Conservation (phyloP, 2,888 invertebrate genomes). For the Cryptus armator region DNA sequence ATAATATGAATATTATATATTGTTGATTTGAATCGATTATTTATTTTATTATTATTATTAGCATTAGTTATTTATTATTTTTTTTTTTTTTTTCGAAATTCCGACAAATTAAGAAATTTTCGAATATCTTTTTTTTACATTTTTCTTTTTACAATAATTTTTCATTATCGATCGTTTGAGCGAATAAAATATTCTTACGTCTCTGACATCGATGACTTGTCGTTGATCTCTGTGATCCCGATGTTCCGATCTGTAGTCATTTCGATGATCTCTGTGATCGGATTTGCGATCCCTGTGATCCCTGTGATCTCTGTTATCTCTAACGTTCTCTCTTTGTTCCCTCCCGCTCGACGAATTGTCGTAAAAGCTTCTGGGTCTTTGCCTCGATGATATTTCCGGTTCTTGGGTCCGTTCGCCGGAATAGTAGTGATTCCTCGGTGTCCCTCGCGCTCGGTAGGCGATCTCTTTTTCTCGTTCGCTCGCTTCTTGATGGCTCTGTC, state of each 20-base stretch:
- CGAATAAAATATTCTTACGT: constrained; percentile 39
- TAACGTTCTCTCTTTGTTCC: constrained; percentile 77
- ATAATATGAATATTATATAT: too few species aligned
- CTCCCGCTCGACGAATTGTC: constrained; percentile 81
- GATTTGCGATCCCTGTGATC: neutral
- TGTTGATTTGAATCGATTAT: too few species aligned
- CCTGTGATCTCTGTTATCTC: constrained; percentile 41
- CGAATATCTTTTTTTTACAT: neutral
- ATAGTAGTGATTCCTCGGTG: constrained; percentile 81
- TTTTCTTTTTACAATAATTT: neutral
- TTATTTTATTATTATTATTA: too few species aligned
- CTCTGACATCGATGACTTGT: constrained; percentile 55
- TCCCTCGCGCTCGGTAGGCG: constrained; percentile 77
- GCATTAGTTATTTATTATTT: too few species aligned
- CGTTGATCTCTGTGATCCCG: constrained; percentile 45
- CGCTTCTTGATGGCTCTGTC: constrained; percentile 79
- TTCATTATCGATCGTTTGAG: neutral
- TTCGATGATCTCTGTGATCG: constrained; percentile 73
- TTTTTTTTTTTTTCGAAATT: too few species aligned
- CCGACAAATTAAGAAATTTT: neutral
- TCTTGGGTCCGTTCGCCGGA: constrained; percentile 75
- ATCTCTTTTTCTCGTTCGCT: constrained; percentile 79
- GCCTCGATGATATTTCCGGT: constrained; percentile 78
- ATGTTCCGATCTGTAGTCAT: constrained; percentile 66
- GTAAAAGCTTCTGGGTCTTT: constrained; percentile 83